A percentile compares a stretch with the other conserved stretches of the same genome.
These are phyloP conservation scores for Myathropa florea DNA, from an alignment of 2,888 invertebrate genomes.

Conservation along the genomic window DNA sequence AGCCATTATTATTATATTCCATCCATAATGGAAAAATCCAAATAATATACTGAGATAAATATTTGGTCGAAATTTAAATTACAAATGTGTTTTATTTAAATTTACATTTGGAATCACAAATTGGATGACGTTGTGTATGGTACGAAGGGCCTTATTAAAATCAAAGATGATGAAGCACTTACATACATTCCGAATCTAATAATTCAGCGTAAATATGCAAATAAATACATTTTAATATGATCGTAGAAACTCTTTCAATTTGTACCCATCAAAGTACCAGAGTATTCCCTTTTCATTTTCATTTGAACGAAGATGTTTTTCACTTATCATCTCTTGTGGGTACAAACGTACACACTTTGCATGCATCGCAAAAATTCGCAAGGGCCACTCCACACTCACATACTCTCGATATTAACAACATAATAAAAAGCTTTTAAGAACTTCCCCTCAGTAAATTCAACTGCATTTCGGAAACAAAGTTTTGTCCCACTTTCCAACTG, in stretches of 20 bases:
- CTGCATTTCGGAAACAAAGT: constrained; percentile 53
- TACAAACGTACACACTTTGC: constrained; percentile 1
- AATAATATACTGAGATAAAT: too few species aligned
- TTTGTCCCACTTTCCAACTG: constrained; percentile 56
- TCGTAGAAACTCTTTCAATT: neutral
- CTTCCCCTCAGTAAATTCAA: constrained; percentile 42
- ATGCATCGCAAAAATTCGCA: neutral
- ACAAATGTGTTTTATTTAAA: too few species aligned
- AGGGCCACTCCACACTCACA: neutral
- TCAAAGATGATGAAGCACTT: too few species aligned
- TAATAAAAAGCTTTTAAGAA: constrained; percentile 56
- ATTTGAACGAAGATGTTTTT: constrained; percentile 17
- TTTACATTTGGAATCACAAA: too few species aligned
- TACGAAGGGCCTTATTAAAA: too few species aligned
- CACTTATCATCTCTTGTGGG: neutral
- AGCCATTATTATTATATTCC: too few species aligned
- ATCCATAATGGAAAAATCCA: too few species aligned
- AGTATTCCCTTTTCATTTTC: neutral
- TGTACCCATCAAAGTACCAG: neutral
- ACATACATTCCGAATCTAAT: too few species aligned
- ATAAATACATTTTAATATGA: neutral
- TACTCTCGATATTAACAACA: constrained; percentile 28
- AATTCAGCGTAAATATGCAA: neutral
- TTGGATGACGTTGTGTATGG: too few species aligned
- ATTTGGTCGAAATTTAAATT: too few species aligned